Base-by-base conservation (phyloP, 2,888 invertebrate species). In the Drosophila mulleri region DNA sequence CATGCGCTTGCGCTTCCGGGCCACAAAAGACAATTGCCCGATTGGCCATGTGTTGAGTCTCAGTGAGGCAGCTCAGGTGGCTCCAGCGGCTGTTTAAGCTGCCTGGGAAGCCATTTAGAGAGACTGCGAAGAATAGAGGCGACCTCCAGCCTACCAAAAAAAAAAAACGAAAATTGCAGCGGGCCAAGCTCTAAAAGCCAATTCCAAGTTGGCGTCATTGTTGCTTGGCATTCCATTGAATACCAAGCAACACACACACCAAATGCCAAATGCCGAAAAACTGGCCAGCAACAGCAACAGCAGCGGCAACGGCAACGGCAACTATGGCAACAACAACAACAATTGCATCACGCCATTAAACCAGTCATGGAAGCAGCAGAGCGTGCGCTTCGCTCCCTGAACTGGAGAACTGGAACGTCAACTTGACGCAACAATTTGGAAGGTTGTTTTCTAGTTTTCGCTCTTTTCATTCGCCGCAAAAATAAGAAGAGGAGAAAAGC, bases 341-440 rank as follows among this genome's bases (percentile, higher is more conserved):
- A 82, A 83, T 85, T 85, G 84, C 84, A 85, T 85, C 88, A 85
- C 77, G 81, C 59, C 70, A 60, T 44, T 66, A 82, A 85, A 85
- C 83, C 88, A 85, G 86, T 80, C 85, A 70, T 65, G 70, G 69
- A 79, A 52, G 47, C 78, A 79, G 54, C 71, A 44, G 57, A 80
- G 75, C 80, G 72, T 80, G 80, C 71, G 75, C 71, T 78, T 78
- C 77, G 78, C 75, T 78, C 80, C 80, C 80, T 75, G 78, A 75
- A 72, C 63, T 70, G 80, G 69, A 87, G 87, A 87, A 80, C 82
- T 83, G 83, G 73, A 83, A 83, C 86, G 58, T 83, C 79, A 79
- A 76, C 71, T 81, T 83, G 83, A 69, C 79, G 85, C 85, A 85
- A 85, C 72, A 79, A 72, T 79, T 85, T 83, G 69, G 81, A 76